These are phyloP conservation scores for Scaptomyza flava DNA, from an alignment of 2,888 invertebrate genomes.

Conservation along the genomic window DNA sequence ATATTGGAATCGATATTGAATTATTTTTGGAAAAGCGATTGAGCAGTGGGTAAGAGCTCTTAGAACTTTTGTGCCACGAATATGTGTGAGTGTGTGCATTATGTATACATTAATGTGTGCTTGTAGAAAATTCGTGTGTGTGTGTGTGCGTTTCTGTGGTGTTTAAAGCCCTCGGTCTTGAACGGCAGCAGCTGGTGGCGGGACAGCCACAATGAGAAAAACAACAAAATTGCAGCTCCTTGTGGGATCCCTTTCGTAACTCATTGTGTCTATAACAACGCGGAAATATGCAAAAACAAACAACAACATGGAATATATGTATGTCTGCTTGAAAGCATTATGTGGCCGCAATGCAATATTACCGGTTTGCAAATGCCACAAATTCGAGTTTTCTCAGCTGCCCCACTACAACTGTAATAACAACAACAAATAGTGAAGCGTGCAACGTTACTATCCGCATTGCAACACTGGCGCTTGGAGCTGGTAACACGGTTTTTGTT, in stretches of 20 bases:
- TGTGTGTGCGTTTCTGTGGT: slow-evolving; percentile 21
- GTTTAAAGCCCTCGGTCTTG: slow-evolving; percentile 26
- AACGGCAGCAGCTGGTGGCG: slow-evolving; percentile 44
- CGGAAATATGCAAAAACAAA: slow-evolving; percentile 63
- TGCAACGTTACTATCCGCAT: slow-evolving; percentile 71
- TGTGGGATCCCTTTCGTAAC: slow-evolving; percentile 21
- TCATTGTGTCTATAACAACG: slow-evolving; percentile 55
- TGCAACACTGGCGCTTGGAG: slow-evolving; percentile 57
- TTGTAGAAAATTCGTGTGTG: slow-evolving; percentile 20
- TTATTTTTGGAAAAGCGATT: slow-evolving; percentile 80
- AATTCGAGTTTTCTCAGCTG: slow-evolving; percentile 69
- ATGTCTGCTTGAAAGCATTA: slow-evolving; percentile 29
- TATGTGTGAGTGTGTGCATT: slow-evolving; percentile 44
- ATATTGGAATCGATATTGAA: slow-evolving; percentile 83
- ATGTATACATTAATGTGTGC: slow-evolving; percentile 37
- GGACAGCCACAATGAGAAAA: slow-evolving; percentile 7
- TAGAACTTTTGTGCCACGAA: slow-evolving; percentile 56
- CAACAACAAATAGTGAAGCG: slow-evolving; percentile 37
- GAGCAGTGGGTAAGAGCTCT: slow-evolving; percentile 81
- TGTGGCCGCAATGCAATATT: slow-evolving; percentile 57
- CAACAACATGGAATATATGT: slow-evolving; percentile 18
- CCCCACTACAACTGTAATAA: slow-evolving; percentile 44
- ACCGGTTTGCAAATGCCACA: slow-evolving; percentile 76
- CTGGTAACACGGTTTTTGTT: slow-evolving; percentile 67
- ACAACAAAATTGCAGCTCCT: slow-evolving; percentile 34